Evolutionary conservation across 2,797 vertebrate genomes (phyloP).

Genomic region (Eulemur mongoz): DNA sequence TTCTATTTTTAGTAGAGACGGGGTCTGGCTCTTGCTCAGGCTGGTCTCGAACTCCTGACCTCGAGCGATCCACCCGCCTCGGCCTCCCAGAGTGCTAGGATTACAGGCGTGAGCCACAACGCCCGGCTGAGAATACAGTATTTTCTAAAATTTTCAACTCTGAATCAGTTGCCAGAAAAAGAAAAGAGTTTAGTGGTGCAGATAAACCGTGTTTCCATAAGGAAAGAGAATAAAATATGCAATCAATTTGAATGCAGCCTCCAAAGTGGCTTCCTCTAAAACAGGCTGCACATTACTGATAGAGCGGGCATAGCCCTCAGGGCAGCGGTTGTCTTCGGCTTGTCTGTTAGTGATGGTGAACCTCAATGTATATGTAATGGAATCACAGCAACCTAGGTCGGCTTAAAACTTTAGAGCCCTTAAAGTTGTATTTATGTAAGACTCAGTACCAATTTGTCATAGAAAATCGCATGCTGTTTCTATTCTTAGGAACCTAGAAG

Average conservation of each 20-base stretch:
- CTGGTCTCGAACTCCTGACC: too few species aligned
- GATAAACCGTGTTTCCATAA: not conserved
- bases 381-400: not conserved
- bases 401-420: conserved; percentile 44
- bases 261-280: not conserved
- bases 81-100: too few species aligned
- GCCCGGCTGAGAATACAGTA: too few species aligned
- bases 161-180: not conserved
- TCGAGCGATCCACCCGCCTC: too few species aligned
- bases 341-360: conserved; percentile 3
- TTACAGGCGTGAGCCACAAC: too few species aligned
- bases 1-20: too few species aligned
- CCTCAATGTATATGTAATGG: conserved; percentile 30
- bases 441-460: conserved; percentile 54
- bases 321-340: not conserved
- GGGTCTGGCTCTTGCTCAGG: too few species aligned
- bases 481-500: not conserved
- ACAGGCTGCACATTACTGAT: not conserved
- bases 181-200: not conserved
- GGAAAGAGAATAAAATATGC: not conserved
- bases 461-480: conserved; percentile 8
- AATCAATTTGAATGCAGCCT: not conserved
- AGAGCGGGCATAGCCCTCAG: not conserved
- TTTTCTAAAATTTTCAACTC: not conserved
- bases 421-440: conserved; percentile 22